Evolutionary conservation across 2,888 invertebrate species (phyloP).

Genomic region (Dichetophora obliterata): DNA sequence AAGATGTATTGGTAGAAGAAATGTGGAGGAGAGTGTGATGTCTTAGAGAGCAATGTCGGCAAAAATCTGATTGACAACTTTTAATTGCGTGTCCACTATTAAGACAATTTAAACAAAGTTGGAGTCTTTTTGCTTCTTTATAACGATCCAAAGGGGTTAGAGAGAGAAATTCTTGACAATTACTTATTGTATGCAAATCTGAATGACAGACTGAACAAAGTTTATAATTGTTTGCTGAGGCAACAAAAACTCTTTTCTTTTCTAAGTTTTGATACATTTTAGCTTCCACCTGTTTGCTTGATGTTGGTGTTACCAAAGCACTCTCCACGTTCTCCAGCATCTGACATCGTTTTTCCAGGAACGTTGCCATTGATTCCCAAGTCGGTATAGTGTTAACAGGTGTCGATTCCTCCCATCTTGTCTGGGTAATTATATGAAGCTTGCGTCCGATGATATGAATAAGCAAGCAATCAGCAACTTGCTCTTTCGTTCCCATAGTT

Average conservation of each 20-base stretch:
- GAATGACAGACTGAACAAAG: conserved; percentile 17
- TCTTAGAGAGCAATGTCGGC: conserved; percentile 27
- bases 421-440: conserved; percentile 31
- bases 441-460: conserved; percentile 35
- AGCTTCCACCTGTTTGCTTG: neutral
- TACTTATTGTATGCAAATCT: conserved; percentile 13
- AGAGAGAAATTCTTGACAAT: conserved; percentile 29
- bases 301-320: neutral
- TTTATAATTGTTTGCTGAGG: neutral
- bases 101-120: conserved; percentile 41
- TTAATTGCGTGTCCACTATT: conserved; percentile 35
- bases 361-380: conserved; percentile 21
- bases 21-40: conserved; percentile 38
- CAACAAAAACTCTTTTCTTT: conserved; percentile 18
- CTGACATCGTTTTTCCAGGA: conserved; percentile 36
- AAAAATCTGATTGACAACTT: conserved; percentile 22
- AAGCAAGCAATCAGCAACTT: conserved; percentile 40
- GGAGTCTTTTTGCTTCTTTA: conserved; percentile 34
- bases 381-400: conserved; percentile 7
- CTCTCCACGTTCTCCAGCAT: conserved; percentile 22
- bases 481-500: conserved; percentile 39
- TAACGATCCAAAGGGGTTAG: conserved; percentile 13
- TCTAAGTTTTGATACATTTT: neutral
- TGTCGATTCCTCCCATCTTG: conserved; percentile 37
- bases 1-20: too few relatives aligned